Base-by-base conservation (phyloP, 2,888 invertebrate genomes). In the Eupithecia subumbrata region DNA sequence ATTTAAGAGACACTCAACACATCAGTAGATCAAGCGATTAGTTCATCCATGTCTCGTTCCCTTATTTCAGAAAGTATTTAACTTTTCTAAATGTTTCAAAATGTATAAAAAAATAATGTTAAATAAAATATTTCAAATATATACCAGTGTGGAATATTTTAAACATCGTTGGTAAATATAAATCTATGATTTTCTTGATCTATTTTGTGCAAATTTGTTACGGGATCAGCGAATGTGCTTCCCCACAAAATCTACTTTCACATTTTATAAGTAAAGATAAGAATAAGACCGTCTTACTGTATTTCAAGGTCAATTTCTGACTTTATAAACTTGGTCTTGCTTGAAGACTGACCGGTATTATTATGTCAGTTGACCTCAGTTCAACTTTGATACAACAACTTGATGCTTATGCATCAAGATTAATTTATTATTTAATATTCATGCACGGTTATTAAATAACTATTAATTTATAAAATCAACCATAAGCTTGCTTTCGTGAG, bases 301-400 rank as follows among this genome's bases (percentile, higher is more conserved):
- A n/a, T 56, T 66, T 30, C 48, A 67, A 77, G 72, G 74, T 69
- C 76, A 56, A 64, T 76, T 68, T 71, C 60, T 74, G 74, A 74
- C 56, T 69, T 71, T 52, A 72, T 70, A 74, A 71, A 70, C 40
- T 70, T 71, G 60, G 70, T 73, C 75, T 77, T 77, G 73, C 30
- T 45, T 63, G 37, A 40, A 18, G 22, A 43, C 22, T 67, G 43
- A 63, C 70, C 68, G 56, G 70, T 60, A 12, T 72, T 74, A 22
- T 68, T 64, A 69, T 56, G 34, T 52, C 34, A 43, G 34, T 73
- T 77, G 75, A 75, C 75, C 75, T 77, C 75, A 73, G 75, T 75
- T 77, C 75, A 77, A 77, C 77, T 77, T 75, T 71, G 48, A 73
- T 75, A 67, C 30, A 43, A 43, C 64, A 69, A 18, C 69, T 74